Evolutionary conservation across 2,113 vertebrate species (phyloP).

Genomic region (Toxotes jaculatrix): DNA sequence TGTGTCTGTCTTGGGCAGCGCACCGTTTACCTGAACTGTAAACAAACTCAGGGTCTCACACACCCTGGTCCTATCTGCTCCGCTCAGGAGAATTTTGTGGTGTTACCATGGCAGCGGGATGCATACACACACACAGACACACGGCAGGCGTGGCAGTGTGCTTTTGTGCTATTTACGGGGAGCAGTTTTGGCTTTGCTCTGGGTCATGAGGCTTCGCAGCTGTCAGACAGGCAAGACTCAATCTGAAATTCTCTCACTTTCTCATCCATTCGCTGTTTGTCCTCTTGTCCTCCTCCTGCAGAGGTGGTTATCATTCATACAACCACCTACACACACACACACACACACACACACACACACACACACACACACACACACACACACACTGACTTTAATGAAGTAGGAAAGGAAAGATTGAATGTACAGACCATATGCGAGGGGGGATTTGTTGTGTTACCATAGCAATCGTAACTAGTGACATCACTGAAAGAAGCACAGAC

Average conservation of each 20-base stretch:
- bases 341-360: not conserved
- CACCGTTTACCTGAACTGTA: conserved; percentile 31
- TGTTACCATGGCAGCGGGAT: conserved; percentile 46
- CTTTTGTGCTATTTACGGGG: conserved; percentile 34
- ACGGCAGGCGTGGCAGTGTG: conserved; percentile 14
- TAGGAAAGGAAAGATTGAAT: conserved; percentile 55
- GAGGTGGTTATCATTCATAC: conserved; percentile 21
- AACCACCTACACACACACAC: conserved; percentile 3
- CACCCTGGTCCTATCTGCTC: conserved; percentile 8
- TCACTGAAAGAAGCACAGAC: conserved; percentile 65
- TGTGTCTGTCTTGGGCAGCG: not conserved
- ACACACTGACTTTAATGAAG: conserved; percentile 11
- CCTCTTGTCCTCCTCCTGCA: conserved; percentile 16
- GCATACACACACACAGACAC: conserved; percentile 23
- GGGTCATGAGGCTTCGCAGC: conserved; percentile 41
- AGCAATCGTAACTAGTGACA: conserved; percentile 64
- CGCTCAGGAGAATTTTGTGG: conserved; percentile 8
- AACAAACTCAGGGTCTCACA: conserved; percentile 12
- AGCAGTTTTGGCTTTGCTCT: conserved; percentile 11
- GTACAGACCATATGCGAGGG: conserved; percentile 33
- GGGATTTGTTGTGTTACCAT: conserved; percentile 79
- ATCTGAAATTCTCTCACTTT: conserved; percentile 16
- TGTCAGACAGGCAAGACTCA: conserved; percentile 37
- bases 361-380: conserved; percentile 4
- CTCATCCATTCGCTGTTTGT: not conserved